These are phyloP conservation scores for Diaprepes abbreviatus DNA, from an alignment of 2,888 invertebrate genomes.

Conservation along the genomic window DNA sequence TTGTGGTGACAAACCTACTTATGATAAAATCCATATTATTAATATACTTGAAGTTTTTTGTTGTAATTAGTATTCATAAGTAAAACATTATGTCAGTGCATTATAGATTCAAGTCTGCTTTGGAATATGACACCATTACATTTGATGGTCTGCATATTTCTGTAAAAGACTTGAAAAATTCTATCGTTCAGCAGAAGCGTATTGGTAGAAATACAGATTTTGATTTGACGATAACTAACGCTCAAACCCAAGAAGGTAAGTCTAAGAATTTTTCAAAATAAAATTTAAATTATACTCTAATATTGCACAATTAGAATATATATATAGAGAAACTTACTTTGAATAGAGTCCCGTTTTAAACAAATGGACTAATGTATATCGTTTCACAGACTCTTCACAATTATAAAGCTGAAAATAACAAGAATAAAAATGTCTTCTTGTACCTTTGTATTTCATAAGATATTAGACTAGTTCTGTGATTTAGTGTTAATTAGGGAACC, in stretches of 20 bases:
- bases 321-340: too few relatives aligned
- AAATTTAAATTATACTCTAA: too few relatives aligned
- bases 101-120: conserved; percentile 97
- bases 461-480: too few relatives aligned
- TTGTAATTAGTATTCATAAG: neutral
- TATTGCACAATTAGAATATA: too few relatives aligned
- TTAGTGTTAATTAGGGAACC: too few relatives aligned
- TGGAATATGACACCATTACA: conserved; percentile 95
- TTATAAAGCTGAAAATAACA: too few relatives aligned
- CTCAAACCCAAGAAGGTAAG: conserved; percentile 96
- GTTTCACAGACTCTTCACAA: too few relatives aligned
- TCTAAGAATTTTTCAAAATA: too few relatives aligned
- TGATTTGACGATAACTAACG: conserved; percentile 96
- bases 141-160: conserved; percentile 98
- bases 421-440: too few relatives aligned
- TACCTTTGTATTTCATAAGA: too few relatives aligned
- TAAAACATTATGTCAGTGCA: conserved; percentile 86
- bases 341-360: too few relatives aligned
- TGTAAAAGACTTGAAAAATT: conserved; percentile 93
- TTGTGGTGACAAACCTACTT: neutral
- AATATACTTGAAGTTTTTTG: neutral
- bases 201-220: conserved; percentile 95
- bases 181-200: conserved; percentile 94
- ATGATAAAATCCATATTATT: neutral
- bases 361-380: too few relatives aligned